phyloP scores from a whole-genome alignment of 1,140 invertebrate genomes.

The Paralvinella palmiformis region DNA sequence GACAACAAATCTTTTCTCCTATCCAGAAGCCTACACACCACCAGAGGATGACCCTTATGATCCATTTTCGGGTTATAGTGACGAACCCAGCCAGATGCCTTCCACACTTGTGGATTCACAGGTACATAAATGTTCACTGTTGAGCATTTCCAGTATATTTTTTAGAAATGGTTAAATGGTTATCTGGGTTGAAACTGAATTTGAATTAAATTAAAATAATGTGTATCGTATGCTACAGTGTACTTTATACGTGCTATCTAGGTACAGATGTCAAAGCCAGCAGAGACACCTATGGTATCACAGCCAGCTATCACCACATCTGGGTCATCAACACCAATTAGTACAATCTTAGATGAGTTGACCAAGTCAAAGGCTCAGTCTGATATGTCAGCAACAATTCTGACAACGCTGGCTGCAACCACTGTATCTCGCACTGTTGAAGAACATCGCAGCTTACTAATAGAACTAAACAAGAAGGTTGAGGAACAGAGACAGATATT shows the following conservation, averaged over 20 bases:
- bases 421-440: background rate
- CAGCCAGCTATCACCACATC: background rate
- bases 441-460: background rate
- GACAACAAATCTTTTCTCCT: background rate
- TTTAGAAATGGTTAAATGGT: background rate
- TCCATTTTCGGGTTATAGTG: background rate
- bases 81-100: background rate
- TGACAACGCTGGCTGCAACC: background rate
- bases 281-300: background rate
- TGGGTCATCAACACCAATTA: background rate
- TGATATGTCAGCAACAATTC: background rate
- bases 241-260: background rate
- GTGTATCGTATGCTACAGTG: background rate
- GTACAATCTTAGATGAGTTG: too few relatives aligned
- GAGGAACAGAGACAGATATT: conserved; percentile 8
- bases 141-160: background rate
- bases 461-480: conserved; percentile 1
- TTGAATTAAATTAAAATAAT: background rate
- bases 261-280: background rate
- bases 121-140: background rate
- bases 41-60: conserved; percentile 4
- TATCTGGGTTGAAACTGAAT: background rate
- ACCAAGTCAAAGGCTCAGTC: too few relatives aligned
- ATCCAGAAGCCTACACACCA: background rate
- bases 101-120: background rate